A percentile compares a stretch with the other conserved stretches of the same genome.
These are phyloP conservation scores for Agraylea sexmaculata DNA, from an alignment of 1,140 invertebrate genomes.

Conservation along the genomic window DNA sequence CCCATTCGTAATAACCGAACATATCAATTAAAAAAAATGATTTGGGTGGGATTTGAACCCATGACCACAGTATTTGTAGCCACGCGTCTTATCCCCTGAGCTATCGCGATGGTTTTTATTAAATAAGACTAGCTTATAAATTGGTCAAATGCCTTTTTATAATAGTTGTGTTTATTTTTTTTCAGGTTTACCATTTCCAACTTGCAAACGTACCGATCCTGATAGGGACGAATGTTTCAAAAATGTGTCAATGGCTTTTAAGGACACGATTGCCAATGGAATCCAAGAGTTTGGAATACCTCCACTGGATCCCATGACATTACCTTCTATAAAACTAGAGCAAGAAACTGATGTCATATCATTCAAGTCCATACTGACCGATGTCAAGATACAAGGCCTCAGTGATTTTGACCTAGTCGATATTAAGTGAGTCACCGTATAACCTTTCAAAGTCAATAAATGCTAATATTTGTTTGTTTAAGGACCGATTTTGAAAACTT, in stretches of 20 bases:
- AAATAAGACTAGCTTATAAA: no score
- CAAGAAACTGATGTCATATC: conserved; percentile 11
- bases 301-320: conserved; percentile 23
- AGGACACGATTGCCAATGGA: conserved; percentile 26
- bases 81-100: no score
- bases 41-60: no score
- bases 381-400: conserved; percentile 31
- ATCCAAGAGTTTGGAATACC: conserved; percentile 25
- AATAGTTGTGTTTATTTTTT: conserved; percentile 18
- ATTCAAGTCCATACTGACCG: conserved; percentile 36
- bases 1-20: no score
- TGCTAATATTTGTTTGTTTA: no score
- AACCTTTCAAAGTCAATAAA: no score
- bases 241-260: conserved; percentile 23
- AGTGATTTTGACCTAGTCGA: conserved; percentile 36
- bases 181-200: conserved; percentile 29
- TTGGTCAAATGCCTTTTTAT: no score
- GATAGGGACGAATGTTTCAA: conserved; percentile 29
- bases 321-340: conserved; percentile 17
- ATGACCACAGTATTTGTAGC: no score
- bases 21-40: no score
- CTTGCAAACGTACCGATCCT: conserved; percentile 29
- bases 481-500: conserved; percentile 36
- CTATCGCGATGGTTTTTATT: no score
- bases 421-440: conserved; percentile 30